Conservation (phyloP, 2,888 invertebrate species). For the Trisateles emortualis region DNA sequence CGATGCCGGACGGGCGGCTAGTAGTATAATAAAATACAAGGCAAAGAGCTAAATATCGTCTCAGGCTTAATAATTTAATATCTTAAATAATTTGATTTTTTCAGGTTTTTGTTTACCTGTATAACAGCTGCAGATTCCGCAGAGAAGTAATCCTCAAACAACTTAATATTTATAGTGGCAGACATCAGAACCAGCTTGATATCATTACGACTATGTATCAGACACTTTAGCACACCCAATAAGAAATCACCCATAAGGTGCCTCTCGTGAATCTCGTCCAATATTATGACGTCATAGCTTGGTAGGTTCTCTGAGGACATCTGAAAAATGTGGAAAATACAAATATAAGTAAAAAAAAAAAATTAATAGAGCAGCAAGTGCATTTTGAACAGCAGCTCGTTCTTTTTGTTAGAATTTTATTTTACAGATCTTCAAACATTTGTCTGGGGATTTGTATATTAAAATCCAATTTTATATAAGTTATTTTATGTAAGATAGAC, state of each 20-base stretch:
- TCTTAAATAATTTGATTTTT: too few relatives aligned
- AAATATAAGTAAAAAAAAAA: neutral
- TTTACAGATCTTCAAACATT: too few relatives aligned
- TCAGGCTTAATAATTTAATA: too few relatives aligned
- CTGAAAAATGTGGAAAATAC: slow-evolving; percentile 73
- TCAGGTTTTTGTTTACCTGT: slow-evolving; percentile 86
- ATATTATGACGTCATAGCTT: slow-evolving; percentile 96
- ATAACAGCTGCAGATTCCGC: slow-evolving; percentile 93
- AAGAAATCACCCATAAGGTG: slow-evolving; percentile 98
- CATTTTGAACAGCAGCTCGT: too few relatives aligned
- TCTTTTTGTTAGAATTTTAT: too few relatives aligned
- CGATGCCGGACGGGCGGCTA: too few relatives aligned
- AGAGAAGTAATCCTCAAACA: slow-evolving; percentile 96
- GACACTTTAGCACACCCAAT: slow-evolving; percentile 97
- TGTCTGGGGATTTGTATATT: too few relatives aligned
- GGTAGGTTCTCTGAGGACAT: slow-evolving; percentile 93
- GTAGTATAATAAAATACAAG: too few relatives aligned
- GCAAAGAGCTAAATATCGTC: too few relatives aligned
- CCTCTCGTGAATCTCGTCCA: slow-evolving; percentile 99
- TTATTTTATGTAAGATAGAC: too few relatives aligned
- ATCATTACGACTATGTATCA: slow-evolving; percentile 92
- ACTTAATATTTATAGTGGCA: slow-evolving; percentile 98
- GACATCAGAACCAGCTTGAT: slow-evolving; percentile 98
- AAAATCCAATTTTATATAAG: too few relatives aligned
- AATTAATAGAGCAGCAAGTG: neutral